These are phyloP conservation scores for Belonocnema kinseyi DNA, from an alignment of 1,140 invertebrate genomes.

Conservation along the genomic window DNA sequence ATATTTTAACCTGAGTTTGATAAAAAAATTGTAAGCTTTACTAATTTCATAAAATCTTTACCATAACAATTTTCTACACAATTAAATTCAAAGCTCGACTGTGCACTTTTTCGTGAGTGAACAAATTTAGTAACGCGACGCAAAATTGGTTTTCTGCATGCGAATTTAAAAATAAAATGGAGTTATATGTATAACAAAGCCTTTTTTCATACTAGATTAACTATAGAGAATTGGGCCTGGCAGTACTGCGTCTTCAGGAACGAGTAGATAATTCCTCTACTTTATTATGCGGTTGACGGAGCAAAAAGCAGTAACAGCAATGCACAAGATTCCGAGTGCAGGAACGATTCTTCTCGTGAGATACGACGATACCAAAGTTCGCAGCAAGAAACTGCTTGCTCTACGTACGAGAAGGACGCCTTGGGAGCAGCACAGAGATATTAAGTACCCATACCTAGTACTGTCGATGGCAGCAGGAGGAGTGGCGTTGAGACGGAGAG, in stretches of 20 bases:
- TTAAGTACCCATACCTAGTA: slow-evolving; percentile 55
- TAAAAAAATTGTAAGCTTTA: too few species aligned
- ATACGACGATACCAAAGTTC: slow-evolving; percentile 12
- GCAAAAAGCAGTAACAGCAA: slow-evolving; percentile 32
- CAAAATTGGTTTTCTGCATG: background rate
- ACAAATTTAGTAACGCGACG: background rate
- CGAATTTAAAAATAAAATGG: background rate
- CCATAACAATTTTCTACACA: too few species aligned
- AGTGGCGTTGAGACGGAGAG: slow-evolving; percentile 38
- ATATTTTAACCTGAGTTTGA: too few species aligned
- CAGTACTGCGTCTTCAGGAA: slow-evolving; percentile 25
- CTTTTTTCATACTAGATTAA: slow-evolving; percentile 14
- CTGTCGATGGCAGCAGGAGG: slow-evolving; percentile 21
- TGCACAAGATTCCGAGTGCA: slow-evolving; percentile 30
- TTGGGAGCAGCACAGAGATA: slow-evolving; percentile 53
- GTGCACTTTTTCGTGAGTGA: slow-evolving; percentile 5
- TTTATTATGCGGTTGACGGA: slow-evolving; percentile 16
- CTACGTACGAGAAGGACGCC: slow-evolving; percentile 19
- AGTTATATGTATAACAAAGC: background rate
- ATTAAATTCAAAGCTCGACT: background rate
- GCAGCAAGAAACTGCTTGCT: slow-evolving; percentile 10
- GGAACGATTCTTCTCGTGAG: slow-evolving; percentile 14
- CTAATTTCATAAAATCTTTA: too few species aligned
- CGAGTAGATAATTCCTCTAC: slow-evolving; percentile 29
- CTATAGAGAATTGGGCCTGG: slow-evolving; percentile 27